phyloP scores from a whole-genome alignment of 2,888 invertebrate genomes.

The Pseudococcus jackbeardsleyi region DNA sequence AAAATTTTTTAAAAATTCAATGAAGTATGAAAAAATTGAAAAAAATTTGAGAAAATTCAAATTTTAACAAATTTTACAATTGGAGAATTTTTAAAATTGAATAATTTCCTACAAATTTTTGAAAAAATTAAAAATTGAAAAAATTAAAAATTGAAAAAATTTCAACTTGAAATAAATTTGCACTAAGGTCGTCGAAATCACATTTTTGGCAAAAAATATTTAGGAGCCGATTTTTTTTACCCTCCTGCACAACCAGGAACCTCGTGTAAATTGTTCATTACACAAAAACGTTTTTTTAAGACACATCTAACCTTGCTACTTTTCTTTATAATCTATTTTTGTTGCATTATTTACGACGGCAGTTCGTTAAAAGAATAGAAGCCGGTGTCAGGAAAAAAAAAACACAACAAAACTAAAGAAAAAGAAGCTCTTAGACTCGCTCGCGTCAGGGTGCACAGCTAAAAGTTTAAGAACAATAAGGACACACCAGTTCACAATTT shows the following conservation, averaged over 20 bases:
- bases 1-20: too few species aligned
- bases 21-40: too few species aligned
- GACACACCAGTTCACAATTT: conserved; percentile 61
- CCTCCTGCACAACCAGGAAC: neutral
- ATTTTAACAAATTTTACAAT: too few species aligned
- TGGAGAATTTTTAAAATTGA: too few species aligned
- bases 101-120: too few species aligned
- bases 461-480: conserved; percentile 62
- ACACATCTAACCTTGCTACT: conserved; percentile 53
- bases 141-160: too few species aligned
- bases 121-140: too few species aligned
- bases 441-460: conserved; percentile 61
- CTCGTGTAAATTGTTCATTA: conserved; percentile 50
- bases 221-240: neutral
- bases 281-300: conserved; percentile 36
- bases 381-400: conserved; percentile 26
- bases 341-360: conserved; percentile 62
- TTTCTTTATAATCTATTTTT: conserved; percentile 59
- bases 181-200: too few species aligned
- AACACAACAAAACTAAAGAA: conserved; percentile 49
- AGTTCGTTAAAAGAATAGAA: conserved; percentile 55
- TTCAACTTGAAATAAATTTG: too few species aligned
- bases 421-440: conserved; percentile 57
- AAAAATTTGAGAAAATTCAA: too few species aligned
- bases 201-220: too few species aligned